phyloP scores from a whole-genome alignment of 2,888 invertebrate species.

The Antheraea yamamai region DNA sequence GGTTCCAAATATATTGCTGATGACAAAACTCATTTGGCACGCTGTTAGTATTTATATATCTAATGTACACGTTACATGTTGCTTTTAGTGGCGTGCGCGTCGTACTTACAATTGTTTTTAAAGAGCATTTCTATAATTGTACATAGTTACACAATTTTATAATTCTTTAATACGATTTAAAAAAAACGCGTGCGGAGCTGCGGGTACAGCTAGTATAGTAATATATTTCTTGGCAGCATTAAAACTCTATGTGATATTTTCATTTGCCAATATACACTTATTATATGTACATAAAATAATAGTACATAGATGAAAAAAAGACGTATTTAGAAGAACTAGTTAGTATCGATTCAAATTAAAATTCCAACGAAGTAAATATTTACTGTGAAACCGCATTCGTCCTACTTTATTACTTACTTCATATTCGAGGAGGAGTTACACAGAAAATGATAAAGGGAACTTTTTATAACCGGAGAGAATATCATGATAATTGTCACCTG shows the following conservation, averaged over 20 bases:
- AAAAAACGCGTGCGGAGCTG: no score
- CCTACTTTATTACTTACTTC: neutral
- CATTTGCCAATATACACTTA: neutral
- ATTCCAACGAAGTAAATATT: neutral
- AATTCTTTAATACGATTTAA: no score
- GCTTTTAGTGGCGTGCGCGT: no score
- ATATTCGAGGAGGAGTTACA: conserved; percentile 23
- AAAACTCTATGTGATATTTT: neutral
- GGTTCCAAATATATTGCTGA: no score
- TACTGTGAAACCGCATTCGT: neutral
- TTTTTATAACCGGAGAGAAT: neutral
- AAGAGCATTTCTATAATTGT: no score
- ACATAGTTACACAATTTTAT: no score
- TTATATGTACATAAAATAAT: neutral
- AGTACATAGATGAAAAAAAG: neutral
- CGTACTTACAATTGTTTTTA: no score
- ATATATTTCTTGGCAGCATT: neutral
- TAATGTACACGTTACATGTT: no score
- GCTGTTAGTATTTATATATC: no score
- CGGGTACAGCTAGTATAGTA: no score
- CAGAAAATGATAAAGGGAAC: neutral
- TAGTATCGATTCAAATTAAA: conserved; percentile 5
- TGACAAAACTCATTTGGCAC: no score
- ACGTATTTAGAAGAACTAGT: neutral
- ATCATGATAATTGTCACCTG: conserved; percentile 35